Conservation (phyloP, 1,140 invertebrate genomes). For the Drosophila tani region DNA sequence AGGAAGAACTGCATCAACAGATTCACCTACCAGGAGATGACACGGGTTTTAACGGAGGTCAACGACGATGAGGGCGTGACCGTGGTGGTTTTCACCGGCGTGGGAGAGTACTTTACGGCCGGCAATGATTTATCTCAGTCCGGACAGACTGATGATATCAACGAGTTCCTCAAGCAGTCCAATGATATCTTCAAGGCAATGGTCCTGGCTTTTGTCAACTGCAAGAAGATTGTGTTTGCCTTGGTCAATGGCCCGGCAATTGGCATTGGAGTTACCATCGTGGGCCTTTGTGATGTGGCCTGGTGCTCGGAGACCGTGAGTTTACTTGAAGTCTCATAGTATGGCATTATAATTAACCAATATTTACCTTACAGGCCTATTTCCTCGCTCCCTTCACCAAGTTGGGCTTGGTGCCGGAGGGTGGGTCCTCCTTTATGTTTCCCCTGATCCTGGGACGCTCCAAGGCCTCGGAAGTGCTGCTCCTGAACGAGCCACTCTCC, state of each 20-base stretch:
- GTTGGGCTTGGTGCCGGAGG: conserved; percentile 94
- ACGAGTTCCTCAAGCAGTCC: conserved; percentile 23
- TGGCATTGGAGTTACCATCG: conserved; percentile 94
- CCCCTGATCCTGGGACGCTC: conserved; percentile 92
- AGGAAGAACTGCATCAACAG: conserved; percentile 92
- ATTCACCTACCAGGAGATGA: conserved; percentile 58
- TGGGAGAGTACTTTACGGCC: conserved; percentile 67
- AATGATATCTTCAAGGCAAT: conserved; percentile 85
- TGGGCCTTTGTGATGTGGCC: conserved; percentile 94
- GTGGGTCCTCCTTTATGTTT: conserved; percentile 93
- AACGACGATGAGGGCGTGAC: conserved; percentile 60
- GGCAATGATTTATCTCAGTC: conserved; percentile 66
- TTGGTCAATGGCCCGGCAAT: conserved; percentile 97
- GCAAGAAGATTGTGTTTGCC: conserved; percentile 94
- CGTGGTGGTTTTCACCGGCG: conserved; percentile 69
- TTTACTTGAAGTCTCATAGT: background rate
- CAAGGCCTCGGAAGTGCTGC: conserved; percentile 92
- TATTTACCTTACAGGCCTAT: conserved; percentile 88
- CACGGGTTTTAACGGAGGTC: conserved; percentile 50
- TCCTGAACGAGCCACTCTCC: conserved; percentile 92
- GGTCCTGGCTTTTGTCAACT: conserved; percentile 94
- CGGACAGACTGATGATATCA: conserved; percentile 27
- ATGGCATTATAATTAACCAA: background rate
- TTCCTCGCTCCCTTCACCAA: conserved; percentile 95
- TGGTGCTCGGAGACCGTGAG: conserved; percentile 91